phyloP scores from a whole-genome alignment of 2,797 vertebrate genomes.

The Huso huso region DNA sequence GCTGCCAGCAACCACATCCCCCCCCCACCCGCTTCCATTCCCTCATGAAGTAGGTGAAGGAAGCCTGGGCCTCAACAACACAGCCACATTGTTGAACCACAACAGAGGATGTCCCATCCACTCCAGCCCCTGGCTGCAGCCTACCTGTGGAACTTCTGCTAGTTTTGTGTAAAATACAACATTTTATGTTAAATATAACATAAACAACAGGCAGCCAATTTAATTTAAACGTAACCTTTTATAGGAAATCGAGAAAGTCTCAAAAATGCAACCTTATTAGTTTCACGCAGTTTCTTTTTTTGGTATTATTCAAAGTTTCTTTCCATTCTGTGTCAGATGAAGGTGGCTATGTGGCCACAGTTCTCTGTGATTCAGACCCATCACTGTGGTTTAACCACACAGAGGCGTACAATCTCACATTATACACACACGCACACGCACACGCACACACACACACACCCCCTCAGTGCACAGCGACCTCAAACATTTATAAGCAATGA shows the following conservation, averaged over 20 bases:
- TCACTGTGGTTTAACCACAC: slow-evolving; percentile 15
- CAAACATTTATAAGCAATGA: neutral
- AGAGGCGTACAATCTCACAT: neutral
- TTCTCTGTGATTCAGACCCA: slow-evolving; percentile 13
- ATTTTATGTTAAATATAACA: too few relatives aligned
- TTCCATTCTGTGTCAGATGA: slow-evolving; percentile 22
- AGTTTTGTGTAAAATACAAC: too few relatives aligned
- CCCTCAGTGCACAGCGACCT: slow-evolving; percentile 8
- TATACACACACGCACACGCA: slow-evolving; percentile 2
- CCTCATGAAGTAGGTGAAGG: too few relatives aligned
- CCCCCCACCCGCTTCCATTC: too few relatives aligned
- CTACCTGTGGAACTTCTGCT: too few relatives aligned
- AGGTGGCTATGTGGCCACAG: slow-evolving; percentile 7
- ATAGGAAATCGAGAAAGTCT: slow-evolving; percentile 20
- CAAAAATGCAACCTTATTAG: slow-evolving; percentile 16
- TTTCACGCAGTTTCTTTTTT: slow-evolving; percentile 13
- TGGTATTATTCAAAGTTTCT: slow-evolving; percentile 24
- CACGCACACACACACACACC: neutral
- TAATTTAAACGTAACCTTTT: slow-evolving; percentile 17
- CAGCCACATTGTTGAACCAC: too few relatives aligned
- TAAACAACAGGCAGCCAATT: neutral
- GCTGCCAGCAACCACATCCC: too few relatives aligned
- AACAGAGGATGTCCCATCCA: too few relatives aligned
- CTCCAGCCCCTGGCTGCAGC: too few relatives aligned
- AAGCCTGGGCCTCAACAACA: too few relatives aligned